These are phyloP conservation scores for Aplochiton taeniatus DNA, from an alignment of 2,797 vertebrate species.

Conservation along the genomic window DNA sequence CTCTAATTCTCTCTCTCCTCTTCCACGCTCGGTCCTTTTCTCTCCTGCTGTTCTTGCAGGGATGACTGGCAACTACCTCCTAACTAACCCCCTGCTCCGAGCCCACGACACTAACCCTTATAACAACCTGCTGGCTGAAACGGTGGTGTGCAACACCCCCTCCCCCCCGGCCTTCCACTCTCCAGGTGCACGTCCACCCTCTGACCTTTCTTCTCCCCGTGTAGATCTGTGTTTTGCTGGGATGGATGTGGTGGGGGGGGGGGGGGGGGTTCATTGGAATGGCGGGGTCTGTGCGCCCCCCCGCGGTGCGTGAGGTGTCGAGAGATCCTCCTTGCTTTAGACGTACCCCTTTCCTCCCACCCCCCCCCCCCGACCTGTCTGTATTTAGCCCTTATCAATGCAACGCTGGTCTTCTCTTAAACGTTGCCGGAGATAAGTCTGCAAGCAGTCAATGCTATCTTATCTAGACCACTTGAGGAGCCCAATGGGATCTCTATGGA, in stretches of 20 bases:
- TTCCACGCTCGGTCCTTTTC: constrained; percentile 11
- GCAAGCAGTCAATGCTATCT: constrained; percentile 28
- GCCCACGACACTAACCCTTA: constrained; percentile 99
- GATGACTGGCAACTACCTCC: constrained; percentile 99
- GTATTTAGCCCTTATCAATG: constrained; percentile 22
- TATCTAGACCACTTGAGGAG: constrained; percentile 28
- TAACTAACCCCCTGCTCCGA: constrained; percentile 99
- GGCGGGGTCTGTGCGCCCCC: neutral
- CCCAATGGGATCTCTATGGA: constrained; percentile 35
- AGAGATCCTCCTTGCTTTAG: constrained; percentile 28
- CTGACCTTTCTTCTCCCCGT: constrained; percentile 33
- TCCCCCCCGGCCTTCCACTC: constrained; percentile 98
- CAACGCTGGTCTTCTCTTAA: constrained; percentile 29
- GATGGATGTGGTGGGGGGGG: neutral
- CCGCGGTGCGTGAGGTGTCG: constrained; percentile 23
- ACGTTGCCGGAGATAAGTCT: constrained; percentile 33
- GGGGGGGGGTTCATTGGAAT: constrained; percentile 21
- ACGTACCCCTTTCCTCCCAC: constrained; percentile 23
- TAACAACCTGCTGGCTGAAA: constrained; percentile 99
- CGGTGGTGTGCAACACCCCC: constrained; percentile 98
- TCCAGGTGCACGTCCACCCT: constrained; percentile 85
- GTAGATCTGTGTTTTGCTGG: constrained; percentile 40
- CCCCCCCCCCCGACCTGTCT: constrained; percentile 25
- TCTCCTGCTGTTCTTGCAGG: constrained; percentile 89
- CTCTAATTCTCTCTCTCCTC: neutral